Base-by-base conservation (phyloP, 1,140 invertebrate species). In the Portunus trituberculatus region DNA sequence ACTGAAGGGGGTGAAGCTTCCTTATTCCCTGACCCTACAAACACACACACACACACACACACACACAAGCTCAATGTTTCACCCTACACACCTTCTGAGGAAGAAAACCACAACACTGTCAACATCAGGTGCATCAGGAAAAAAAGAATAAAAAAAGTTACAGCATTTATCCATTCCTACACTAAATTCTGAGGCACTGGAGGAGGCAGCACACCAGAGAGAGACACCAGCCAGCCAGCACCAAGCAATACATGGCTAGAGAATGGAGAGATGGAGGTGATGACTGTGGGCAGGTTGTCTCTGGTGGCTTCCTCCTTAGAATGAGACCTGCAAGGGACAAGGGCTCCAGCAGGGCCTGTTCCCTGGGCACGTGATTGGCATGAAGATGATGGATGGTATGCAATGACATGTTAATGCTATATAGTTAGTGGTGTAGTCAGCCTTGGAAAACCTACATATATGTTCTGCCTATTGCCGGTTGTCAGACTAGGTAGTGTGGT, bases 121-220 rank as follows among this genome's bases (percentile, higher is more conserved):
- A 76, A 39, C 39, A 39, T 91, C 31, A 91, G 7, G 12, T 25
- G 46, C 59, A 29, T 28, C 48, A 91, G n/a, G 28, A 48, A 48
- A 14, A 90, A 7, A 31, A 39, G 20, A 59, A 76, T 16, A 76
- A 39, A 91, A 14, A 59, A 8, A 91, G n/a, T 31, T 48, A 91
- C 90, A 91, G 8, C 39, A 39, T 39, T 59, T 76, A 91, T 76
- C 67, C 14, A 91, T 29, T 76, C 59, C 67, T 76, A 39, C 29
- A 76, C 59, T 91, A 91, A 31, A 59, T 76, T 59, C 32, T 91
- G 90, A 91, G 90, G 90, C 90, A 91, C 90, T 91, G 90, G 67
- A 59, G 67, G 90, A 76, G 59, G 52, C 4, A 91, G 67, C 90
- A 91, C 90, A 91, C 67, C 90, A 31, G 90, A 76, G 52, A 91